Base-by-base conservation (phyloP, 2,888 invertebrate genomes). In the Archips xylosteana region DNA sequence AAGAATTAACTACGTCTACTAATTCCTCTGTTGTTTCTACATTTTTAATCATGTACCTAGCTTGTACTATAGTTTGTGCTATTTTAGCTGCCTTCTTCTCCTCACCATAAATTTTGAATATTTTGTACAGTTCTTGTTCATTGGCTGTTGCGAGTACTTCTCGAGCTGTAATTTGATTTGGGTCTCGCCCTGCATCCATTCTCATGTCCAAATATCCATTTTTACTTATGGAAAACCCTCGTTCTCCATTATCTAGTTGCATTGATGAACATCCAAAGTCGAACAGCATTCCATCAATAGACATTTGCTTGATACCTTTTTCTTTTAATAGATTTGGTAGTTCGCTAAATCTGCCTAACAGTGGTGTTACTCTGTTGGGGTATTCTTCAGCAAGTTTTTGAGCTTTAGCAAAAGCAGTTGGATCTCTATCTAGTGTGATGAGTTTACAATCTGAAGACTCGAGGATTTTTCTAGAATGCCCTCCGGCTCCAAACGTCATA, bases 401-500 rank as follows among this genome's bases (percentile, higher is more conserved):
- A 0, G 98, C 97, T 84, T 96, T 95, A 68, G 96, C 91, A 89
- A 96, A 94, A 4, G 99, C 98, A 13, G 95, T 81, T 0, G 98
- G 98, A 91, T 99, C 99, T 87, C 99, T 95, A 88, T 99, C 99
- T 78, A 99, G 89, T 0, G 97, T 97, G 83, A 97, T 96, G 2
- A 99, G 92, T 85, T 95, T 96, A 23, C 97, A 94, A 51, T 96
- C 92, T 12, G 95, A 95, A 42, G 94, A 85, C 82, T 97, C 95
- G 63, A 99, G 93, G 78, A 99, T 95, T 83, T 95, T 95, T 79
- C 94, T 95, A 10, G 97, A 96, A 85, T 99, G 99, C 0, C 99
- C 99, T 8, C 99, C 99, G 34, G 97, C 97, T 42, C 99, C 99
- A 94, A 99, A 99, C 13, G 99, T 99, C 98, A 99, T 98, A 85